Evolutionary conservation across 92 coral and sea anemone species (phyloP).

Genomic region (Parazoanthus darwini): DNA sequence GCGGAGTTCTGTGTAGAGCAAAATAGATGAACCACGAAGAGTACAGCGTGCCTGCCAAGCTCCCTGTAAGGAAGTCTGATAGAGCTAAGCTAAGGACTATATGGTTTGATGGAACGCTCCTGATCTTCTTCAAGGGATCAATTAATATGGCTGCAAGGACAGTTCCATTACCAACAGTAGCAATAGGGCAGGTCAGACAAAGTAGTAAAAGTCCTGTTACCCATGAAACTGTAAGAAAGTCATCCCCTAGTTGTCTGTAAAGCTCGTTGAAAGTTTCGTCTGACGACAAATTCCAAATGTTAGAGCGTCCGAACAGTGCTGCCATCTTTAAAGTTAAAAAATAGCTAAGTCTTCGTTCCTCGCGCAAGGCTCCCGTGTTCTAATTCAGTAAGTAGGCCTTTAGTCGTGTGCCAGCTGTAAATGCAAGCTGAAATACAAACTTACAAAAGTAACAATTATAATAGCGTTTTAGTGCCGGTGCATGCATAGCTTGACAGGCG

Average conservation of each 20-base stretch:
- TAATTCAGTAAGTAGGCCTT: too few species aligned
- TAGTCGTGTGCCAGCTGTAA: too few species aligned
- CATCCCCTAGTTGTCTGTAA: slow-evolving; percentile 13
- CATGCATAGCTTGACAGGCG: too few species aligned
- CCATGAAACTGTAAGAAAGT: background rate
- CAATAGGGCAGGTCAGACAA: too few species aligned
- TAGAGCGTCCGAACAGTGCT: background rate
- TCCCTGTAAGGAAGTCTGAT: slow-evolving; percentile 19
- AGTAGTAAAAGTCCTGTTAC: too few species aligned
- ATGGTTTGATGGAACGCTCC: slow-evolving; percentile 18
- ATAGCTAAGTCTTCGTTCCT: too few species aligned
- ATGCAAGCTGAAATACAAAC: too few species aligned
- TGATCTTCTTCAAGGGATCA: slow-evolving; percentile 32
- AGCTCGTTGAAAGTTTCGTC: slow-evolving; percentile 20
- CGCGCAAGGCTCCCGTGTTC: too few species aligned
- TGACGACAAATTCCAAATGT: slow-evolving; percentile 13
- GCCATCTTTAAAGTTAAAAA: background rate
- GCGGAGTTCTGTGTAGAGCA: slow-evolving; percentile 1
- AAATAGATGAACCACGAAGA: slow-evolving; percentile 29
- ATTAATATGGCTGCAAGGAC: slow-evolving; percentile 20
- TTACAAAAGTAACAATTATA: too few species aligned
- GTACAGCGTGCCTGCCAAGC: background rate
- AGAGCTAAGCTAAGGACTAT: slow-evolving; percentile 10
- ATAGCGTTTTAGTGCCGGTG: too few species aligned
- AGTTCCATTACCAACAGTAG: slow-evolving; percentile 11